Conservation (phyloP, 2,888 invertebrate species). For the Cryptosula pallasiana region DNA sequence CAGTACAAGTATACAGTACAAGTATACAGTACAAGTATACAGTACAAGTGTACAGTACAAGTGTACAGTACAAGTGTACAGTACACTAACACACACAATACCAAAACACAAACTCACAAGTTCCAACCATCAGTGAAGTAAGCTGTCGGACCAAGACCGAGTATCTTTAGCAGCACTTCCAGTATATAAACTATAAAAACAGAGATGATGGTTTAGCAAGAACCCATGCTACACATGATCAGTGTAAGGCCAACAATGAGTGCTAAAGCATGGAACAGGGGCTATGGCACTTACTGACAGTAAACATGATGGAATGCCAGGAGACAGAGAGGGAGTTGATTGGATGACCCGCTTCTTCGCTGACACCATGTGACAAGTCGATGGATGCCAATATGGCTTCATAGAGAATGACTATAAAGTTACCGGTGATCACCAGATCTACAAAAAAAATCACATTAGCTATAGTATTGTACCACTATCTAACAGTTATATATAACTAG, state of each 20-base stretch:
- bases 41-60: no score
- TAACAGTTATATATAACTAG: no score
- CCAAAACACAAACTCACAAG: slow-evolving; percentile 73
- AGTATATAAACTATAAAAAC: slow-evolving; percentile 65
- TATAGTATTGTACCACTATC: no score
- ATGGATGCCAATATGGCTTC: slow-evolving; percentile 61
- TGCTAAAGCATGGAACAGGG: background rate
- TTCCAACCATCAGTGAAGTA: slow-evolving; percentile 82
- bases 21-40: no score
- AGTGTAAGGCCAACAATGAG: background rate
- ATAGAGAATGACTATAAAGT: slow-evolving; percentile 69
- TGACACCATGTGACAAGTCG: background rate
- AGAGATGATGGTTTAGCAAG: background rate
- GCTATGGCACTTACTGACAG: slow-evolving; percentile 39
- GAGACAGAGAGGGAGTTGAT: slow-evolving; percentile 29
- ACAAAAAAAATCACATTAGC: slow-evolving; percentile 44
- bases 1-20: no score
- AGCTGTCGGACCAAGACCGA: slow-evolving; percentile 66
- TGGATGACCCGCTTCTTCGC: background rate
- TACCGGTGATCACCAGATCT: slow-evolving; percentile 69
- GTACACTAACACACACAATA: no score
- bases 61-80: no score
- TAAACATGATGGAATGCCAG: slow-evolving; percentile 45
- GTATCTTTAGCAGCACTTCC: slow-evolving; percentile 69
- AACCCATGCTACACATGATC: background rate